phyloP scores from a whole-genome alignment of 2,113 vertebrate genomes.

The Dasypus novemcinctus region DNA sequence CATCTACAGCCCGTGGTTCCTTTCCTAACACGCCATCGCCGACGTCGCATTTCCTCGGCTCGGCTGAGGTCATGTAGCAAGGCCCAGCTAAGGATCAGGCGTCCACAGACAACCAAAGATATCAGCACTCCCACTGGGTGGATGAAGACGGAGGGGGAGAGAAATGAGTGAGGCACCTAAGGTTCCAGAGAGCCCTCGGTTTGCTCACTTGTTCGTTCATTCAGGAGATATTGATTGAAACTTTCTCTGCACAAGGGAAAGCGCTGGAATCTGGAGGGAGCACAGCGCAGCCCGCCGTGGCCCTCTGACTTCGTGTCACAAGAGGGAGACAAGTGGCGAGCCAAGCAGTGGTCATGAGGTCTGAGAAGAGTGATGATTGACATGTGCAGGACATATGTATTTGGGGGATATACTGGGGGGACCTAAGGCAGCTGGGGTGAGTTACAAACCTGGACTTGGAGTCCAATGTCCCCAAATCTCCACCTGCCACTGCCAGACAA shows the following conservation, averaged over 20 bases:
- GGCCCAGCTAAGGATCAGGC: not conserved
- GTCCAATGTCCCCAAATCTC: not conserved
- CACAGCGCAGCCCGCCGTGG: not conserved
- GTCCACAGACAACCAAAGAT: accelerated
- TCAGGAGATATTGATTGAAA: not conserved
- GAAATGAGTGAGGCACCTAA: not conserved
- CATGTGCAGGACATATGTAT: not conserved
- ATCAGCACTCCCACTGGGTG: not conserved
- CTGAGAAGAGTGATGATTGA: not conserved
- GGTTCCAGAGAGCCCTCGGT: accelerated
- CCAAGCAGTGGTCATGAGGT: accelerated
- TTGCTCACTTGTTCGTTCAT: not conserved
- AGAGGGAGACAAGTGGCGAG: not conserved
- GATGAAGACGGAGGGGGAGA: not conserved
- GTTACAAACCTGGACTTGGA: not conserved
- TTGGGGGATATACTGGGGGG: accelerated
- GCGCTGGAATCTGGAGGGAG: not conserved
- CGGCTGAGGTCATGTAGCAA: not conserved
- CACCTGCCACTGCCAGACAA: too few relatives aligned
- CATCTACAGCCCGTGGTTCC: accelerated
- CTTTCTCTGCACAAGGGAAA: too few relatives aligned
- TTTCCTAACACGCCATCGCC: accelerated
- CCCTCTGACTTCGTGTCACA: not conserved
- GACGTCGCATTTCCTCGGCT: not conserved
- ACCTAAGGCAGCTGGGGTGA: accelerated